Conservation (phyloP, 1,140 invertebrate genomes). For the Tetramorium alpestre region DNA sequence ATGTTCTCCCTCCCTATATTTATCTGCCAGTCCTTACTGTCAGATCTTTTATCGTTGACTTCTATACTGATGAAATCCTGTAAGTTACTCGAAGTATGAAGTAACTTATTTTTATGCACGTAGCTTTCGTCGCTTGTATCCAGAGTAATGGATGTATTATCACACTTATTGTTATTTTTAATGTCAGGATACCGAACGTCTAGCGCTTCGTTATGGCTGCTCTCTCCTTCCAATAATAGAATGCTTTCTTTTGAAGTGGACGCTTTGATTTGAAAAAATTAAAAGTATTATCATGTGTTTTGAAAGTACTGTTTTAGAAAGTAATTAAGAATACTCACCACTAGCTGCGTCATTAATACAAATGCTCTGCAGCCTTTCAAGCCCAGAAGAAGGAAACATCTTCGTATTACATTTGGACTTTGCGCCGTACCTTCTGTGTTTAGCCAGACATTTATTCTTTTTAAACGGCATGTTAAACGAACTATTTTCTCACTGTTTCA, state of each 20-base stretch:
- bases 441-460: neutral
- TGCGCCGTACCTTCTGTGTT: neutral
- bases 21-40: neutral
- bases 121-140: neutral
- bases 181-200: neutral
- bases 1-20: neutral
- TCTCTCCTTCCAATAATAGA: neutral
- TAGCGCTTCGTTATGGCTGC: neutral
- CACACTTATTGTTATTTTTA: neutral
- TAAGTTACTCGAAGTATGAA: neutral
- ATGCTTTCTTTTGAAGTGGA: neutral
- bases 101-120: neutral
- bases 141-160: neutral
- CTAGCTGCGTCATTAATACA: constrained; percentile 27
- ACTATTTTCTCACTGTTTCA: neutral
- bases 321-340: constrained; percentile 33
- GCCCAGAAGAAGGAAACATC: constrained; percentile 11
- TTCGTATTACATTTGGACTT: neutral
- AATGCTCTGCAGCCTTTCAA: constrained; percentile 29
- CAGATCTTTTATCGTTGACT: neutral
- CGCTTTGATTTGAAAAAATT: neutral
- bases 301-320: neutral
- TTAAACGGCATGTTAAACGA: neutral
- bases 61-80: neutral
- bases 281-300: neutral